Percentiles rank a stretch among this genome's conserved stretches.
These are phyloP conservation scores for Melipona bicolor DNA, from an alignment of 2,888 invertebrate genomes.

Conservation along the genomic window DNA sequence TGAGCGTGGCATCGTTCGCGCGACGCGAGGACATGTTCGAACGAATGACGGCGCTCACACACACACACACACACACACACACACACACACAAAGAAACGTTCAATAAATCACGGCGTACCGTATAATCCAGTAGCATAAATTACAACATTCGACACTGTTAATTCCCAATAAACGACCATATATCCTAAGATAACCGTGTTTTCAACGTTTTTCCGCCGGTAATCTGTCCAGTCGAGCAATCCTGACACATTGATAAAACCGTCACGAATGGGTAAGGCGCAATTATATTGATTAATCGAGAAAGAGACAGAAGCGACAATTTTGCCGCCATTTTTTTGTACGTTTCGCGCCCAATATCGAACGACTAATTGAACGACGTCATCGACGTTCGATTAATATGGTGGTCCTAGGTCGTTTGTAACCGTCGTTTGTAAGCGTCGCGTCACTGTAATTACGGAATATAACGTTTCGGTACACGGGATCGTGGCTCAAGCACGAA, in stretches of 20 bases:
- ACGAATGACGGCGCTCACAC: neutral
- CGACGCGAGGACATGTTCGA: conserved; percentile 50
- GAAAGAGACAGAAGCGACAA: conserved; percentile 11
- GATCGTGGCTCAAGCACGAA: neutral
- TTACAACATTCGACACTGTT: conserved; percentile 55
- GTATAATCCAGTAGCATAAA: conserved; percentile 66
- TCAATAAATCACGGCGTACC: conserved; percentile 55
- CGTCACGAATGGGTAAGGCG: neutral
- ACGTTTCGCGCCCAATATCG: neutral
- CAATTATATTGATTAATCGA: conserved; percentile 55
- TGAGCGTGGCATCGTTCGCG: conserved; percentile 49
- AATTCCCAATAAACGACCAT: conserved; percentile 54
- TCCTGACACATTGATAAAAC: conserved; percentile 39
- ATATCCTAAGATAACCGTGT: conserved; percentile 37
- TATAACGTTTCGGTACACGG: conserved; percentile 40
- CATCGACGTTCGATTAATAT: conserved; percentile 32
- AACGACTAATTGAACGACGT: conserved; percentile 19
- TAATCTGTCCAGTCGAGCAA: neutral
- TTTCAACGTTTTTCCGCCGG: conserved; percentile 21
- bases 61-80: too few species aligned
- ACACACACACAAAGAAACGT: neutral
- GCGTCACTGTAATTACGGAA: conserved; percentile 38
- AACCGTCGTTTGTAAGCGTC: neutral
- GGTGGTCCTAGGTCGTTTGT: conserved; percentile 1
- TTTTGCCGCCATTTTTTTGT: neutral